Evolutionary conservation across 2,797 vertebrate genomes (phyloP).

Genomic region (Dicrostonyx torquatus): DNA sequence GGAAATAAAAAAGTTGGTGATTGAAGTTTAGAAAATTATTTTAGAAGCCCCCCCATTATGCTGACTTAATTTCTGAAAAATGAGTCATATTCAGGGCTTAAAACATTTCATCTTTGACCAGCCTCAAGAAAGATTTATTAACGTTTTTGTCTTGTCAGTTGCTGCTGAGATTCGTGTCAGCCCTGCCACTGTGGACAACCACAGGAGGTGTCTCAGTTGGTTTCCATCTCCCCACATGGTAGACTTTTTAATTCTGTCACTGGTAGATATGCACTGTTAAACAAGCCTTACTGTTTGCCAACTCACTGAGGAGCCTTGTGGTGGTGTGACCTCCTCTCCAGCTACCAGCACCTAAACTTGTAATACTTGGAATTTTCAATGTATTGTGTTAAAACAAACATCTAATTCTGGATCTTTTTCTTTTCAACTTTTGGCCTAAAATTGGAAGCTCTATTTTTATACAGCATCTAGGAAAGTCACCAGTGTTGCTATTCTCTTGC

Average conservation of each 20-base stretch:
- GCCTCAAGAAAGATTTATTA: constrained; percentile 34
- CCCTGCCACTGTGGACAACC: neutral
- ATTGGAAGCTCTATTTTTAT: constrained; percentile 77
- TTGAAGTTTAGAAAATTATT: constrained; percentile 24
- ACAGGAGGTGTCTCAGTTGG: neutral
- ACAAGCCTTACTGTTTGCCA: constrained; percentile 47
- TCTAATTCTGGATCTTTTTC: constrained; percentile 77
- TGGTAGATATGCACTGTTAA: constrained; percentile 27
- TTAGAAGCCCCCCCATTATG: neutral
- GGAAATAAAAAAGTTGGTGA: constrained; percentile 38
- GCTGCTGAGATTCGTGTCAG: neutral
- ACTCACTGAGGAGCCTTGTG: constrained; percentile 60
- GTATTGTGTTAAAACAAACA: constrained; percentile 77
- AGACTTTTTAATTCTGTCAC: constrained; percentile 20
- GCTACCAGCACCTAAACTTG: constrained; percentile 59
- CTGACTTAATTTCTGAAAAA: constrained; percentile 63
- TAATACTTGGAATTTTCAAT: constrained; percentile 74
- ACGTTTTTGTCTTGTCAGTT: constrained; percentile 18
- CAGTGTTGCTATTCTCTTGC: constrained; percentile 59
- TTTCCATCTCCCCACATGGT: constrained; percentile 8
- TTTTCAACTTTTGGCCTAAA: constrained; percentile 75
- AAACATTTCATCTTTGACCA: constrained; percentile 54
- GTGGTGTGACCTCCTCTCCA: constrained; percentile 29
- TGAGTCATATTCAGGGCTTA: constrained; percentile 58
- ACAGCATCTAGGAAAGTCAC: constrained; percentile 68